These are phyloP conservation scores for Campoletis sonorensis DNA, from an alignment of 1,140 invertebrate species.

Conservation along the genomic window DNA sequence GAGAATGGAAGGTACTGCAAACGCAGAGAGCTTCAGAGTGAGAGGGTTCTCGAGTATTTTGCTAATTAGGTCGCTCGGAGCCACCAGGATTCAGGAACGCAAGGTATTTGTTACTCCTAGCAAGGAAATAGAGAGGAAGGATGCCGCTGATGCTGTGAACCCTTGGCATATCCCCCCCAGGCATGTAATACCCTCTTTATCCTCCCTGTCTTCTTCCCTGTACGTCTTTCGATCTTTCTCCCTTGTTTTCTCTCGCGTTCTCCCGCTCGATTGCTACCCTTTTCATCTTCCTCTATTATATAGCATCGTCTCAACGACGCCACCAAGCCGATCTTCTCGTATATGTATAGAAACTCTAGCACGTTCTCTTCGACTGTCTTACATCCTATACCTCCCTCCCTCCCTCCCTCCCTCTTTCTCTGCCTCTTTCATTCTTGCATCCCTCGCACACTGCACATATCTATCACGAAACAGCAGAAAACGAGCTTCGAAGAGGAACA, in stretches of 20 bases:
- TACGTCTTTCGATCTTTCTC: not conserved
- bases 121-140: slow-evolving; percentile 12
- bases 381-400: not conserved
- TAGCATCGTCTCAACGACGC: slow-evolving; percentile 13
- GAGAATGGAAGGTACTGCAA: slow-evolving; percentile 41
- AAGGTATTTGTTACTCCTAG: slow-evolving; percentile 68
- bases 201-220: not conserved
- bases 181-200: not conserved
- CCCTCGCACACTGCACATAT: not conserved
- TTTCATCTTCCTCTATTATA: slow-evolving; percentile 4
- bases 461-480: not conserved
- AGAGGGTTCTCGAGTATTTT: slow-evolving; percentile 64
- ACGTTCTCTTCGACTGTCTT: slow-evolving; percentile 11
- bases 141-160: slow-evolving; percentile 35
- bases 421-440: not conserved
- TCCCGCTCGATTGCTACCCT: not conserved
- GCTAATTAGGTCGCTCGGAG: slow-evolving; percentile 73
- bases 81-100: slow-evolving; percentile 70
- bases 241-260: not conserved
- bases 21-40: slow-evolving; percentile 50
- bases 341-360: not conserved
- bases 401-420: not conserved
- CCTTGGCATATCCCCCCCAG: slow-evolving; percentile 8
- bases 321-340: slow-evolving; percentile 31
- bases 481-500: slow-evolving; percentile 23